A percentile compares a stretch with the other conserved stretches of the same genome.
Evolutionary conservation across 1,140 invertebrate genomes (phyloP).

Genomic region (Stenopsyche tienmushanensis): DNA sequence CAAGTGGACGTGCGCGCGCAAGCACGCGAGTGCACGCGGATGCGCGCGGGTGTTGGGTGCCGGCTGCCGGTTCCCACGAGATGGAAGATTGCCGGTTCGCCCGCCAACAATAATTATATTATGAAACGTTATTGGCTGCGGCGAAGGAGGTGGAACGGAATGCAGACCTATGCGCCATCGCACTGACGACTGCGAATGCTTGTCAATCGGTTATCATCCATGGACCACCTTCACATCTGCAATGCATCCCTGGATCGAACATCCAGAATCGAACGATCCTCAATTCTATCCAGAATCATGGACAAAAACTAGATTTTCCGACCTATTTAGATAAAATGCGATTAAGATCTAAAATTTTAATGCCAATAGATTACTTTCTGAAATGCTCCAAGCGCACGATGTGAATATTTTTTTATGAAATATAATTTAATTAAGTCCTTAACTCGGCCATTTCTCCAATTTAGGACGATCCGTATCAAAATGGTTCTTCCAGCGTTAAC

Average conservation of each 20-base stretch:
- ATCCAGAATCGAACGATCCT: no score
- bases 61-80: conserved; percentile 15
- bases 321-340: not conserved
- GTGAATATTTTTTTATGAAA: no score
- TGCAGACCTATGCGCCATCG: conserved; percentile 11
- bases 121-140: conserved; percentile 9
- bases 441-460: conserved; percentile 16
- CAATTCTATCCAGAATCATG: no score
- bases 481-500: not conserved
- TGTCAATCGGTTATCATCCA: conserved; percentile 18
- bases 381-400: no score
- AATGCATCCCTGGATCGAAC: no score
- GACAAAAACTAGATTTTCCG: no score
- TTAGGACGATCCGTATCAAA: conserved; percentile 12
- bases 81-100: not conserved
- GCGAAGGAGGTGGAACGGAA: conserved; percentile 16
- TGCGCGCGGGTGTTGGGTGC: not conserved
- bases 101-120: conserved; percentile 18
- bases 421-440: conserved; percentile 19
- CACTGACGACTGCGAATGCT: conserved; percentile 7
- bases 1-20: no score
- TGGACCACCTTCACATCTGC: no score
- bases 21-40: conserved; percentile 4
- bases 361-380: no score
- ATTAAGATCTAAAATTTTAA: not conserved